Base-by-base conservation (phyloP, 2,888 invertebrate species). In the Cantharis rustica region DNA sequence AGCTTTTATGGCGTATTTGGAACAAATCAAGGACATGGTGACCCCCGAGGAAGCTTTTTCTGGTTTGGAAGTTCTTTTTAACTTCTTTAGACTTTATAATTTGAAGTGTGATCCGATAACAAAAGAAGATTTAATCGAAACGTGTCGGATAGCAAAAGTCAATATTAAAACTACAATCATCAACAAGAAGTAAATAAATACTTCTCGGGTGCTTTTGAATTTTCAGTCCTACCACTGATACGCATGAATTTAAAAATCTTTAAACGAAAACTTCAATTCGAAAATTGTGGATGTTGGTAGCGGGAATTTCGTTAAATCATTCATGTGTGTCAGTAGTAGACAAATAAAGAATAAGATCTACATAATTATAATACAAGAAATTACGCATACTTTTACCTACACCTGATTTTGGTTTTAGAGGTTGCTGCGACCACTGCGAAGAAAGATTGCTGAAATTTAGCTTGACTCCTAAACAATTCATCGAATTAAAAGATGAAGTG, bases 391-490 rank as follows among this genome's bases (percentile, higher is more conserved):
- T n/a, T n/a, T n/a, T n/a, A n/a, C n/a, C n/a, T n/a, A n/a, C n/a
- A n/a, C n/a, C n/a, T n/a, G n/a, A n/a, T n/a, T n/a, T n/a, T n/a
- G 23, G 16, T 88, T 89, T 80, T 82, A 92, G 92, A 80, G 94
- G 94, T 3, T 85, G 88, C 68, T 96, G 96, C 85, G 81, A 79
- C 0, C 85, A 84, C 23, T 96, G 96, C 84, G 86, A 88, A 0
- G 83, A 88, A 17, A 84, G 84, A 26, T 87, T 96, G 79, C 84
- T 90, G 11, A 85, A 88, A 72, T 87, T 92, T 64, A 85, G 88
- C 47, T 83, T 96, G 61, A 89, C 90, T 0, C 83, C 90, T 16
- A 88, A 90, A 17, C 94, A 96, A 84, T 96, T 95, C 85, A 79
- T 88, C 0, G 81, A 85, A 26, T 86, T 97, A 31, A 91, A 92